Evolutionary conservation across 23 tunicate species (phyloP), one percentile per base, ranked within the genome.

Genomic region (Trididemnum clinides): DNA sequence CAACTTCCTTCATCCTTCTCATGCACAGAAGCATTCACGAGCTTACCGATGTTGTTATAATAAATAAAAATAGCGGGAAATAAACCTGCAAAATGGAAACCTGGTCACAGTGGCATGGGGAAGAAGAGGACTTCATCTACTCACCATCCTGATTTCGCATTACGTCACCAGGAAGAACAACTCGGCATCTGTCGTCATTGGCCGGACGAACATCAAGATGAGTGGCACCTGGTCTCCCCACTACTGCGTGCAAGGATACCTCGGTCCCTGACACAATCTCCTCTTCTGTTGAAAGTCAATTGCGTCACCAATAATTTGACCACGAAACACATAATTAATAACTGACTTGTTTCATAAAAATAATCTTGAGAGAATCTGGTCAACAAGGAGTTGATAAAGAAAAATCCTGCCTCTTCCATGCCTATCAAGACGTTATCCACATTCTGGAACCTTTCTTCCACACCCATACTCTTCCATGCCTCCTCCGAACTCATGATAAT

Each of bases 11-110:
- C 20, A n/a, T 33, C 77, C 4, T 73, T 83, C 25, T 49, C 57
- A 6, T 21, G 21, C 29, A 80, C 28, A 19, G 79, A 28, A 3
- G 83, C 82, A 44, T 83, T 80, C 30, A 83, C 69, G 30, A 80
- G 78, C 10, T 69, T 63, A 5, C 85, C 90, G 20, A 92, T 76
- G 65, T 87, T 92, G 72, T 87, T 70, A 88, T 92, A 87, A 4
- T 66, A 66, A 1, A 71, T 81, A 49, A 92, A 87, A 19, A 77
- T 88, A 66, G 75, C 37, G 31, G n/a, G 22, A 31, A 32, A 66
- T 3, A 31, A 6, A 29, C 37, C 75, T 66, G 75, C 7, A 66
- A 29, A 6, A 32, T 3, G 37, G 31, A 66, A 66, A 66, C 18
- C 15, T 7, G 12, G 15, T 7, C 15, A 10, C 10, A 44, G 54